Conservation (phyloP, 1,140 invertebrate genomes). For the Callitettix versicolor region DNA sequence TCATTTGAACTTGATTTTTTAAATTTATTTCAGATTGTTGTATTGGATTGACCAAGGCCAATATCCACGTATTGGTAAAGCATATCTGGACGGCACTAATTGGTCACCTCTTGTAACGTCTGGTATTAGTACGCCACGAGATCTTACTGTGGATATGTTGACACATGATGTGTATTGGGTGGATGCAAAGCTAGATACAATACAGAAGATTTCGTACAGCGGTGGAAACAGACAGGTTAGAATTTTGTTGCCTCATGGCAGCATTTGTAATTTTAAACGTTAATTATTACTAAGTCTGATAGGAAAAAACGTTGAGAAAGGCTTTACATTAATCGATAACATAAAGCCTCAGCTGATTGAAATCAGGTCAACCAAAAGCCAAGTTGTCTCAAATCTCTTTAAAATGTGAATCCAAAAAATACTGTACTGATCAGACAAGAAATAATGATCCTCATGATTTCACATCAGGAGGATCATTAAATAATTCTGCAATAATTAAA, state of each 20-base stretch:
- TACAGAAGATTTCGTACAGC: constrained; percentile 75
- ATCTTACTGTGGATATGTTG: constrained; percentile 85
- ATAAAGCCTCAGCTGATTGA: neutral
- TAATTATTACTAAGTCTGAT: no score
- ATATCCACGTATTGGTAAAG: constrained; percentile 86
- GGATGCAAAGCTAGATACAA: constrained; percentile 84
- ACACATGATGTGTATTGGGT: constrained; percentile 97
- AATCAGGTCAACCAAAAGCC: no score
- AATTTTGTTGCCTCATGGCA: no score
- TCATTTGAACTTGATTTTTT: no score
- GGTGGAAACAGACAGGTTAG: constrained; percentile 58
- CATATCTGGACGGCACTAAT: constrained; percentile 79
- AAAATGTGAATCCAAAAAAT: no score
- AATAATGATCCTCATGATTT: no score
- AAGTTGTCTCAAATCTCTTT: no score
- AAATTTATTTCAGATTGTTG: constrained; percentile 46
- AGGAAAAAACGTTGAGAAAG: no score
- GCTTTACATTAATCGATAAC: constrained; percentile 6
- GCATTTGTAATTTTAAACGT: no score
- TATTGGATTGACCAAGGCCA: constrained; percentile 99
- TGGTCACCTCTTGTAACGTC: constrained; percentile 80
- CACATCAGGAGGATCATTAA: no score
- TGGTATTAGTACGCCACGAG: constrained; percentile 82
- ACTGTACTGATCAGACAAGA: no score
- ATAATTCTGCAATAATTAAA: no score